These are phyloP conservation scores for Knipowitschia caucasica DNA, from an alignment of 2,797 vertebrate genomes.

Conservation along the genomic window DNA sequence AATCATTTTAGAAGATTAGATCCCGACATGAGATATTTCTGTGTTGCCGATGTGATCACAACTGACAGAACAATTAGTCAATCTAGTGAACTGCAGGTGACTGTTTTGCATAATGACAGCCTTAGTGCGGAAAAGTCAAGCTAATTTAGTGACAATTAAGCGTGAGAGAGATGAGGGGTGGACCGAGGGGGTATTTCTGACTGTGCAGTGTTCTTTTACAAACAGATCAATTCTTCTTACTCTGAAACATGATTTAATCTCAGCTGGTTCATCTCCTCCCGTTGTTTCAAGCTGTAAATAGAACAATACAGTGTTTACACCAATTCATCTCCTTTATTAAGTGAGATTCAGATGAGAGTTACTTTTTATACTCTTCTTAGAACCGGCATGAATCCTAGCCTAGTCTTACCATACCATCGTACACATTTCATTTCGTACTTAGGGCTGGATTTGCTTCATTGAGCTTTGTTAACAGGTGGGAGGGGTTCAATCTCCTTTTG, in stretches of 20 bases:
- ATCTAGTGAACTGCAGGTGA: constrained; percentile 29
- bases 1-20: background rate
- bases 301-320: constrained; percentile 10
- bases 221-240: constrained; percentile 45
- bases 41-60: constrained; percentile 2
- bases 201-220: constrained; percentile 32
- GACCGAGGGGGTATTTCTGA: constrained; percentile 34
- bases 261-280: constrained; percentile 27
- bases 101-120: constrained; percentile 33
- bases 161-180: constrained; percentile 24
- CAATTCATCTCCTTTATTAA: no score
- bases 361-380: no score
- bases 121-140: constrained; percentile 22
- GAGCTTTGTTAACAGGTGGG: no score
- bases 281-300: constrained; percentile 34
- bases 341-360: no score
- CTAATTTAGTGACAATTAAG: constrained; percentile 27
- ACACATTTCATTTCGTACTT: no score
- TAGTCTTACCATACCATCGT: no score
- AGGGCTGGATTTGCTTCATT: no score
- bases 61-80: constrained; percentile 33
- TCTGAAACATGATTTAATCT: constrained; percentile 41
- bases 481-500: no score
- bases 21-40: background rate
- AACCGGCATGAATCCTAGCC: no score